Evolutionary conservation across 2,113 vertebrate species (phyloP), one percentile per base, ranked within the genome.

Genomic region (Phrynosoma platyrhinos): DNA sequence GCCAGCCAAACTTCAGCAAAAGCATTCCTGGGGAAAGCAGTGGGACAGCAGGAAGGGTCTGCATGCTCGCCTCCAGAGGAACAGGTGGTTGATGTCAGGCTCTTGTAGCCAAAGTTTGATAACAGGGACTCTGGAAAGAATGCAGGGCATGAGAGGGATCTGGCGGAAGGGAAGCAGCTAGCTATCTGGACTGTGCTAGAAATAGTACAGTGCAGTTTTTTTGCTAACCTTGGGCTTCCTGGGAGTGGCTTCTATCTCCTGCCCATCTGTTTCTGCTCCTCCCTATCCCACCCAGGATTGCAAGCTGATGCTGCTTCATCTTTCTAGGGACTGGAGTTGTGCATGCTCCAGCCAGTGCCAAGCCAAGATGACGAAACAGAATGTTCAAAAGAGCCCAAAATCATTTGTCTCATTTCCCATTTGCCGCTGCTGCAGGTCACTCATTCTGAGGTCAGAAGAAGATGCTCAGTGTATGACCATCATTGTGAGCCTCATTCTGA

Each of bases 1-100:
- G 89, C 79, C 36, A 23, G 58, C 90, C 80, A 77, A 8, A 88
- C 68, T 88, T 89, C 82, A 91, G 91, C 90, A 10, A 82, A 89
- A 86, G 90, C 88, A 94, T 93, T 93, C 78, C 78, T 21, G 40
- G 32, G 20, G n/a, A 23, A 82, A 36, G 36, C 27, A 47, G 0
- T 6, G 36, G 42, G 21, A 53, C 21, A 23, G 40, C 10, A 21
- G 74, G n/a, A 36, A 78, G 18, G 30, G 76, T n/a, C 30, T 69
- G 76, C 30, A 36, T 23, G 6, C 64, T 32, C 20, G 68, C 21
- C 52, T 21, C 36, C 58, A 66, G 25, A 27, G 23, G 78, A 85
- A 80, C 92, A 91, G 92, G 84, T 90, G 90, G 89, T 40, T 71
- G 69, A 52, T 30, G 4, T 68, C 72, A 8, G 27, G 25, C 42